These are phyloP conservation scores for Aselliscus stoliczkanus DNA, from an alignment of 2,797 vertebrate species.

Conservation along the genomic window DNA sequence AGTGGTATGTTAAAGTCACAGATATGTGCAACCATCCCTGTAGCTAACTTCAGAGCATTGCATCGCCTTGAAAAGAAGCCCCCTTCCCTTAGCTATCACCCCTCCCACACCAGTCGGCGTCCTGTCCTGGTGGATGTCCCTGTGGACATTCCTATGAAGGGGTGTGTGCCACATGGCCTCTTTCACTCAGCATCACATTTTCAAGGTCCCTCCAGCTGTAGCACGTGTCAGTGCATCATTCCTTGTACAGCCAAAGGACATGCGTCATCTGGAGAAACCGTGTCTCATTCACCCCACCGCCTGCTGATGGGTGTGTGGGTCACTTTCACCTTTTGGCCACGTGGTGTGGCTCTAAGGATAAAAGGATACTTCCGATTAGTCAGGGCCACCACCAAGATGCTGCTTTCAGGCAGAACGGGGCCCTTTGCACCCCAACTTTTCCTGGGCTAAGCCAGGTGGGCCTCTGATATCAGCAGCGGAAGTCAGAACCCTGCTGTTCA, in stretches of 20 bases:
- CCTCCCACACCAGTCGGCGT: fast-evolving
- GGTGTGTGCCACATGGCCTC: fast-evolving
- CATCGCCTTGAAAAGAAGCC: background rate
- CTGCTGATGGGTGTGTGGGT: fast-evolving
- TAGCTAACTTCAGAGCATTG: background rate
- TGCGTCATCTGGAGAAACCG: fast-evolving
- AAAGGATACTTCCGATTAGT: background rate
- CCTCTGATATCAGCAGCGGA: too few species aligned
- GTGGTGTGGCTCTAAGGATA: background rate
- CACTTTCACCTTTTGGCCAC: background rate
- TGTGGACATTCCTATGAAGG: fast-evolving
- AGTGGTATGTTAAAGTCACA: background rate
- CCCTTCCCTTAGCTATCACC: fast-evolving
- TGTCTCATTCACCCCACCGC: too few species aligned
- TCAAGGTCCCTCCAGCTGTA: fast-evolving
- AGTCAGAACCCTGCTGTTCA: too few species aligned
- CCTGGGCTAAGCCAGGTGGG: fast-evolving
- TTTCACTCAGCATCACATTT: fast-evolving
- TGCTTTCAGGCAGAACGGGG: background rate
- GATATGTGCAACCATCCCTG: fast-evolving
- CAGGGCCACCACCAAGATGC: fast-evolving
- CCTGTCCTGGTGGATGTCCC: background rate
- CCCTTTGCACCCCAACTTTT: fast-evolving
- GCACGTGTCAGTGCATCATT: fast-evolving
- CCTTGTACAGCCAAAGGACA: fast-evolving